Percentiles rank a stretch among this genome's conserved stretches.
phyloP scores from a whole-genome alignment of 2,888 invertebrate genomes.

The Chrysina gloriosa region DNA sequence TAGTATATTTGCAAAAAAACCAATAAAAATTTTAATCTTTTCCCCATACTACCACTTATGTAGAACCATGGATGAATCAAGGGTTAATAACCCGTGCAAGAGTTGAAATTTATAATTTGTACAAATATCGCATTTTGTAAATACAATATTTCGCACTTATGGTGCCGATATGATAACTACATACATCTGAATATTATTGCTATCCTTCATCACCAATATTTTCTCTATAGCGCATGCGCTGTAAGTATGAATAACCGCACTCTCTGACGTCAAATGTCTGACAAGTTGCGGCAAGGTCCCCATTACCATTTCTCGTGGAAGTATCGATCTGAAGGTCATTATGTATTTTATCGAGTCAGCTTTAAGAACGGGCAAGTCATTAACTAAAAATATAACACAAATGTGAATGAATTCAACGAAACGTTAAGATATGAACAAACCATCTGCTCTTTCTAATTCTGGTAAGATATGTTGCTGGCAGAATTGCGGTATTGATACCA shows the following conservation, averaged over 20 bases:
- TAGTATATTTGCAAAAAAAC: no score
- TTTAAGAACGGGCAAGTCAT: slow-evolving; percentile 90
- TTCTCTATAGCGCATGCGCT: slow-evolving; percentile 93
- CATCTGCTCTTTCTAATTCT: slow-evolving; percentile 81
- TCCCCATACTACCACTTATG: no score
- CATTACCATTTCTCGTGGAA: slow-evolving; percentile 82
- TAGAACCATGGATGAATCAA: no score
- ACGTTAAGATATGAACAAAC: no score
- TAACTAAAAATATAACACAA: slow-evolving; percentile 72
- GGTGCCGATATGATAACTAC: no score
- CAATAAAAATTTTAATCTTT: no score
- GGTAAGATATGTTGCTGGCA: slow-evolving; percentile 87
- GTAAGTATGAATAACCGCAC: slow-evolving; percentile 94
- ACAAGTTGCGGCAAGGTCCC: slow-evolving; percentile 83
- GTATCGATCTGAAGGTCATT: slow-evolving; percentile 93
- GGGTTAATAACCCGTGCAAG: no score
- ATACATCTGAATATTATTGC: slow-evolving; percentile 67
- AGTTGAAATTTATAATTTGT: no score
- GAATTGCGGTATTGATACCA: slow-evolving; percentile 92
- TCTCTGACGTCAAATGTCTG: slow-evolving; percentile 78
- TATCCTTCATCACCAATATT: slow-evolving; percentile 79
- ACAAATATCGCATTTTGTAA: no score
- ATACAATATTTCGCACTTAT: no score
- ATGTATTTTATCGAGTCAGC: slow-evolving; percentile 97
- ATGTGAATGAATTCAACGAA: no score